phyloP scores from a whole-genome alignment of 1,140 invertebrate genomes.

The Triops longicaudatus region DNA sequence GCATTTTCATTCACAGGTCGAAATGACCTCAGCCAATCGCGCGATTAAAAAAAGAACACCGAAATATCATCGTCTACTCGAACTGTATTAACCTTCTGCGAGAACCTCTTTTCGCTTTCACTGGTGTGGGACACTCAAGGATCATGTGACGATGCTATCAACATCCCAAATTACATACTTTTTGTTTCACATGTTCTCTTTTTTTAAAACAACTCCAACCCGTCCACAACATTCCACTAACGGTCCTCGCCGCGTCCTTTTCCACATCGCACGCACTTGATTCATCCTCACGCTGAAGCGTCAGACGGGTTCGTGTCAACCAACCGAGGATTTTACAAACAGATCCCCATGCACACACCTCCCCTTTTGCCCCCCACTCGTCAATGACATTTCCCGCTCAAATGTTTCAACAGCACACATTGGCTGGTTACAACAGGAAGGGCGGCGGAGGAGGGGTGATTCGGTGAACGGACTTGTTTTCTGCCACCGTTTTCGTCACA shows the following conservation, averaged over 20 bases:
- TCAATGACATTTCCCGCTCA: too few species aligned
- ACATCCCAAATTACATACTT: slow-evolving; percentile 10
- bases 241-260: background rate
- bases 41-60: too few species aligned
- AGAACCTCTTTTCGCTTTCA: slow-evolving; percentile 3
- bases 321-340: background rate
- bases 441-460: too few species aligned
- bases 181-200: background rate
- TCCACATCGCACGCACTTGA: background rate
- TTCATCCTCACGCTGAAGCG: background rate
- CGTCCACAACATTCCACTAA: background rate
- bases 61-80: background rate
- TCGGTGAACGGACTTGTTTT: background rate
- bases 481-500: background rate
- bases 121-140: slow-evolving; percentile 5
- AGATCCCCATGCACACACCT: background rate
- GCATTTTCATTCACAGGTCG: too few species aligned
- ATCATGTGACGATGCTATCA: slow-evolving; percentile 15
- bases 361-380: too few species aligned
- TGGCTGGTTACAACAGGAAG: too few species aligned
- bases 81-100: slow-evolving; percentile 3
- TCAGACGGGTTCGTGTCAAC: background rate
- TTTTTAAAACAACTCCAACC: background rate
- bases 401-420: too few species aligned
- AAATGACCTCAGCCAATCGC: too few species aligned